Base-by-base conservation (phyloP, 2,797 vertebrate species). In the Chelonia mydas region DNA sequence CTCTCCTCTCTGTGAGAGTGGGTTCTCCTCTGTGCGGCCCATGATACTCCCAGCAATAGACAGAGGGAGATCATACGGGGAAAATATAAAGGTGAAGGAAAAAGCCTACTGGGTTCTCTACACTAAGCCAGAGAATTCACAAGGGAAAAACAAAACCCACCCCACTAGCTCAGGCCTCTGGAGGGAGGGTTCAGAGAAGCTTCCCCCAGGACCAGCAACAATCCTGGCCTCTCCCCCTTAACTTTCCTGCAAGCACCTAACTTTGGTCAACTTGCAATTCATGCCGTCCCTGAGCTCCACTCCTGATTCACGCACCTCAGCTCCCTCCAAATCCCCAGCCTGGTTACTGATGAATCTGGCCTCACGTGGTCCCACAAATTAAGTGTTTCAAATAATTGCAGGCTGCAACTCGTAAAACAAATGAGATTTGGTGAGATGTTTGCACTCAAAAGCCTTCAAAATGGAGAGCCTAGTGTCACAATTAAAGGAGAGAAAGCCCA, bases 351-450 rank as follows among this genome's bases (percentile, higher is more conserved):
- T 37, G 23, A 91, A 53, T 50, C 41, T 33, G 13, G 47, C 23
- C 10, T 57, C 55, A n/a, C 5, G 5, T 51, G 65, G 68, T 81
- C 53, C 47, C 61, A 21, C 54, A 1, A 2, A 23, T 33, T 33
- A 86, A 93, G 21, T 0, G 15, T 83, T 93, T 93, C 47, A n/a
- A 25, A 17, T 61, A 37, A 53, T 41, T 9, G 49, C 68, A 85
- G 76, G 21, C 78, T 96, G 95, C n/a, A 94, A 97, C 49, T 17
- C 78, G 37, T 72, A 88, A 90, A 93, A 79, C 7, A 61, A 87
- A 90, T 68, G 92, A 85, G 50, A 25, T 89, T 51, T 93, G 92
- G 31, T 61, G 65, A 85, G 89, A 79, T 49, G 53, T 49, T 89
- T 76, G 51, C 83, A 54, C 83, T 93, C 27, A 74, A 81, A 92